Conservation (phyloP, 2,797 vertebrate species). For the Pangasius djambal region DNA sequence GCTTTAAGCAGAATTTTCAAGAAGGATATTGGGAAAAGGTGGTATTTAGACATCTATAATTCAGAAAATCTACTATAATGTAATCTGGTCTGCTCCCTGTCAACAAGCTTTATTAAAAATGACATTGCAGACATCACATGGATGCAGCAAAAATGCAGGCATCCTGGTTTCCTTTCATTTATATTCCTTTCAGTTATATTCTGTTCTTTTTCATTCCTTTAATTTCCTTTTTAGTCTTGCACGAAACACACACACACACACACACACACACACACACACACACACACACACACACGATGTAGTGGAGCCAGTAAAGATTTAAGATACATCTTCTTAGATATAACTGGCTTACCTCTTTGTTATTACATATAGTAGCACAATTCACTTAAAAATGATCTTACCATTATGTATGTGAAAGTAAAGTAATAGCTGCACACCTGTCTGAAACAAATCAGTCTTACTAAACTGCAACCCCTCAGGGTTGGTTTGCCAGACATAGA, state of each 20-base stretch:
- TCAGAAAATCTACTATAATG: neutral
- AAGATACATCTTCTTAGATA: slow-evolving; percentile 5
- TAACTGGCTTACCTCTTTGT: slow-evolving; percentile 7
- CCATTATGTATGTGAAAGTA: slow-evolving; percentile 12
- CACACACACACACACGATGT: neutral
- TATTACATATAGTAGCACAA: neutral
- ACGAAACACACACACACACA: neutral
- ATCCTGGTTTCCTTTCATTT: slow-evolving; percentile 20
- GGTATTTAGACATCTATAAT: slow-evolving; percentile 8
- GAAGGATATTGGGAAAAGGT: neutral
- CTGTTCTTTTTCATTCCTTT: neutral
- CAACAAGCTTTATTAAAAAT: slow-evolving; percentile 39
- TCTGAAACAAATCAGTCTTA: slow-evolving; percentile 17
- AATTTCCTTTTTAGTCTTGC: slow-evolving; percentile 13
- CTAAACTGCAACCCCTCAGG: slow-evolving; percentile 35
- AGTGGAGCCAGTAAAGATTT: neutral
- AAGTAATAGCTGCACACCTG: slow-evolving; percentile 14
- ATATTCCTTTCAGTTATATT: slow-evolving; percentile 10
- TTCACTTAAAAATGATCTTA: neutral
- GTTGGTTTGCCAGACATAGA: slow-evolving; percentile 34
- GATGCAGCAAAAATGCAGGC: slow-evolving; percentile 18
- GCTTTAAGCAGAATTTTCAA: slow-evolving; percentile 6
- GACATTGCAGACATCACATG: slow-evolving; percentile 18
- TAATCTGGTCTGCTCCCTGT: slow-evolving; percentile 1
- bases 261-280: neutral